These are phyloP conservation scores for Acanthurus leucopareius DNA, from an alignment of 2,797 vertebrate genomes.

Conservation along the genomic window DNA sequence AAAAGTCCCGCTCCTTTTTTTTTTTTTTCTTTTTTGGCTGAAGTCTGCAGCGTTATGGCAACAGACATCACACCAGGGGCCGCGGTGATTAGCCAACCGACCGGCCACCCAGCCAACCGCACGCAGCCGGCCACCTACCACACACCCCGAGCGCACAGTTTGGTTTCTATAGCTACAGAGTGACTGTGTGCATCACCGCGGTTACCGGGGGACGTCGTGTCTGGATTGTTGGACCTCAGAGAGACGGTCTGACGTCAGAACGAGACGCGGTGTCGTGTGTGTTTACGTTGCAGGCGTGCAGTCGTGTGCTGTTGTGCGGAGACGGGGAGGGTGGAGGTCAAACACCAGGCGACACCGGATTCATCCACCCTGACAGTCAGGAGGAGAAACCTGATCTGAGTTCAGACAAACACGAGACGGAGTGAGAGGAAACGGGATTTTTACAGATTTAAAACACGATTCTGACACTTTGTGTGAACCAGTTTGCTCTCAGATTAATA, in stretches of 20 bases:
- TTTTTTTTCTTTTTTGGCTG: constrained; percentile 45
- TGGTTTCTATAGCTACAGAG: constrained; percentile 72
- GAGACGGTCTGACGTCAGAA: constrained; percentile 63
- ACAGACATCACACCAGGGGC: constrained; percentile 77
- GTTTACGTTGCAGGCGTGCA: constrained; percentile 46
- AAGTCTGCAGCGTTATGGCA: constrained; percentile 64
- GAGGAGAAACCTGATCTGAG: neutral
- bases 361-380: constrained; percentile 32
- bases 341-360: constrained; percentile 15
- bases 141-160: constrained; percentile 50
- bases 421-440: neutral
- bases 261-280: constrained; percentile 56
- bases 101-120: constrained; percentile 63
- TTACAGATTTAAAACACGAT: neutral
- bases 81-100: constrained; percentile 60
- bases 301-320: constrained; percentile 32
- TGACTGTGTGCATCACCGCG: constrained; percentile 70
- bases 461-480: neutral
- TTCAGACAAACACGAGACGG: neutral
- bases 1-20: constrained; percentile 40
- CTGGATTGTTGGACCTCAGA: constrained; percentile 51
- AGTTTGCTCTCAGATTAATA: neutral
- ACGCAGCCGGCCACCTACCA: constrained; percentile 70
- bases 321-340: constrained; percentile 1
- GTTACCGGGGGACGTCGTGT: constrained; percentile 66